These are phyloP conservation scores for Schizopygopsis malacanthus DNA, from an alignment of 2,797 vertebrate species.

Conservation along the genomic window DNA sequence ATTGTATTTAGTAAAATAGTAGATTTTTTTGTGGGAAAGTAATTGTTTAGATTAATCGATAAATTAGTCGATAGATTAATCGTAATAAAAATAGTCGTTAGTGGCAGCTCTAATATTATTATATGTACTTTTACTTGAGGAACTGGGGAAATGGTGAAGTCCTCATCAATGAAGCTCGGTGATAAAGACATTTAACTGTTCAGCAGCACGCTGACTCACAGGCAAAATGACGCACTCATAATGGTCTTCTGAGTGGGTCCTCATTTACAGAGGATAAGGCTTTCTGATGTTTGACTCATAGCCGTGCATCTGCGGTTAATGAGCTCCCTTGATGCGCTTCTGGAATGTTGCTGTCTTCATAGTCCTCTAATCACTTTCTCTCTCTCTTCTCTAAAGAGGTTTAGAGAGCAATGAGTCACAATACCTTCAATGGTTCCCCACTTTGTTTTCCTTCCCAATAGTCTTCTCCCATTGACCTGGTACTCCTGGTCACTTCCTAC, in stretches of 20 bases:
- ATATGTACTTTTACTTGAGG: not conserved
- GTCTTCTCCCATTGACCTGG: constrained; percentile 94
- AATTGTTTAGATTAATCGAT: no score
- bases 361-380: constrained; percentile 13
- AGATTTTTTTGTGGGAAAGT: no score
- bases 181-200: constrained; percentile 24
- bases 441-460: constrained; percentile 96
- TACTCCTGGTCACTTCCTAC: constrained; percentile 98
- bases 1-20: no score
- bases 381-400: not conserved
- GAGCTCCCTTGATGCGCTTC: constrained; percentile 31
- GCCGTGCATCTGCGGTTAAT: constrained; percentile 7
- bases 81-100: no score
- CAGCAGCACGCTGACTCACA: constrained; percentile 16
- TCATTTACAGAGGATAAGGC: constrained; percentile 25
- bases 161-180: not conserved
- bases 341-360: constrained; percentile 7
- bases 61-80: no score
- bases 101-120: not conserved
- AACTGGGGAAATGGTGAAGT: not conserved
- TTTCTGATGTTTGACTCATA: constrained; percentile 27
- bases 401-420: not conserved
- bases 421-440: constrained; percentile 99
- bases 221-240: not conserved
- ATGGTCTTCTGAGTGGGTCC: constrained; percentile 25